These are phyloP conservation scores for Ceratina japonica DNA, from an alignment of 1,140 invertebrate genomes.

Conservation along the genomic window DNA sequence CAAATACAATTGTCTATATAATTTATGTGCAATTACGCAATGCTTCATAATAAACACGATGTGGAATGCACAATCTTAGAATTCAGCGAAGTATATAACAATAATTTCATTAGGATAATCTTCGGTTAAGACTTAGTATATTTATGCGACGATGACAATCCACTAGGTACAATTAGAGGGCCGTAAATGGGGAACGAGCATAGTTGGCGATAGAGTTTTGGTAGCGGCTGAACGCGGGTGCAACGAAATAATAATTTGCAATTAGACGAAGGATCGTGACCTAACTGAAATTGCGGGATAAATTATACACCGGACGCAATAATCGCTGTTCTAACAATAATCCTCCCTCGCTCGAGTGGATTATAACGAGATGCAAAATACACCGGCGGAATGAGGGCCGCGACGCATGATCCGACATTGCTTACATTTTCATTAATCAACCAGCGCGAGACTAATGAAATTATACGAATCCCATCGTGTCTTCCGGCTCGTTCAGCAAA, in stretches of 20 bases:
- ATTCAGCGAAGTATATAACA: too few species aligned
- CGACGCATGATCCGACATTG: slow-evolving; percentile 1
- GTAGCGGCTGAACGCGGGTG: neutral
- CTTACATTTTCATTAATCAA: neutral
- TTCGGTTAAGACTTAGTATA: too few species aligned
- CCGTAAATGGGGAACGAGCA: neutral
- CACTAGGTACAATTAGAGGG: neutral
- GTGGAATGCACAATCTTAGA: too few species aligned
- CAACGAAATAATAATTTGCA: slow-evolving; percentile 24
- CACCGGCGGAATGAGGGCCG: slow-evolving; percentile 3
- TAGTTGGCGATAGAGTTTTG: neutral
- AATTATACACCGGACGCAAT: slow-evolving; percentile 18
- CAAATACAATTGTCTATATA: too few species aligned
- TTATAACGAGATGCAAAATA: slow-evolving; percentile 22
- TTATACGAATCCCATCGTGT: neutral
- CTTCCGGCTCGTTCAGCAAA: neutral
- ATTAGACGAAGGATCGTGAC: slow-evolving; percentile 4
- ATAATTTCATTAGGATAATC: too few species aligned
- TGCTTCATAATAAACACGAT: too few species aligned
- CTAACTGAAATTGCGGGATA: slow-evolving; percentile 2
- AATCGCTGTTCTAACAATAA: slow-evolving; percentile 11
- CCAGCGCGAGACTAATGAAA: neutral
- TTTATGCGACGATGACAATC: neutral
- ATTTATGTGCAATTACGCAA: too few species aligned
- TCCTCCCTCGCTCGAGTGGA: neutral